A percentile compares a stretch with the other conserved stretches of the same genome.
Conservation (phyloP, 2,113 vertebrate species). For the Microcebus lehilahytsara region DNA sequence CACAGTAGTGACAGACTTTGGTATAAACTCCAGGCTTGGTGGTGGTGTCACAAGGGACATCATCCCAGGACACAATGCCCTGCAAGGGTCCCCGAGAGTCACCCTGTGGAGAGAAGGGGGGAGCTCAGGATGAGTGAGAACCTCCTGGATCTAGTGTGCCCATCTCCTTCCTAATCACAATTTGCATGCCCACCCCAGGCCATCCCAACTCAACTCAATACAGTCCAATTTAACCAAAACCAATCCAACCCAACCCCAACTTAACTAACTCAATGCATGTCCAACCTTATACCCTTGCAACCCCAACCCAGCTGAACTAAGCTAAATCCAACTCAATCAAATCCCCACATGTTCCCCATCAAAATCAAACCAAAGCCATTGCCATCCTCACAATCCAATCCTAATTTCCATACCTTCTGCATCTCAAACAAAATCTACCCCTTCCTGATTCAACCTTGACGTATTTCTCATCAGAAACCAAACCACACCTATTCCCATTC, state of each 20-base stretch:
- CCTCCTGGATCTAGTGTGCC: background rate
- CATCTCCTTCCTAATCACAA: too few species aligned
- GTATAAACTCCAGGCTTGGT: slow-evolving; percentile 85
- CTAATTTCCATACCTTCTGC: background rate
- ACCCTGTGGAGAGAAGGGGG: slow-evolving; percentile 78
- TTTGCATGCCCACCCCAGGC: background rate
- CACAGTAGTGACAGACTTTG: slow-evolving; percentile 81
- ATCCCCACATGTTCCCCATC: background rate
- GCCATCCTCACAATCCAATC: background rate
- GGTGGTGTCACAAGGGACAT: slow-evolving; percentile 83
- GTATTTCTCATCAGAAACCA: background rate
- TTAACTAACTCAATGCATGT: too few species aligned
- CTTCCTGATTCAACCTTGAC: background rate
- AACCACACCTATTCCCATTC: background rate
- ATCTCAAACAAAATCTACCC: background rate
- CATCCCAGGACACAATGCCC: slow-evolving; percentile 89
- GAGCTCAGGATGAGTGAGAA: background rate
- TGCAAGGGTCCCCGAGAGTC: slow-evolving; percentile 89
- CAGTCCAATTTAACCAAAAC: background rate
- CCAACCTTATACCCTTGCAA: fast-evolving
- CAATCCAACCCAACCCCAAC: background rate
- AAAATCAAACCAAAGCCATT: background rate
- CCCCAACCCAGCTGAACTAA: background rate
- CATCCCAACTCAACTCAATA: background rate
- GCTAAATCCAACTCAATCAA: too few species aligned